phyloP scores from a whole-genome alignment of 2,888 invertebrate genomes.

The Nomada ferruginata region DNA sequence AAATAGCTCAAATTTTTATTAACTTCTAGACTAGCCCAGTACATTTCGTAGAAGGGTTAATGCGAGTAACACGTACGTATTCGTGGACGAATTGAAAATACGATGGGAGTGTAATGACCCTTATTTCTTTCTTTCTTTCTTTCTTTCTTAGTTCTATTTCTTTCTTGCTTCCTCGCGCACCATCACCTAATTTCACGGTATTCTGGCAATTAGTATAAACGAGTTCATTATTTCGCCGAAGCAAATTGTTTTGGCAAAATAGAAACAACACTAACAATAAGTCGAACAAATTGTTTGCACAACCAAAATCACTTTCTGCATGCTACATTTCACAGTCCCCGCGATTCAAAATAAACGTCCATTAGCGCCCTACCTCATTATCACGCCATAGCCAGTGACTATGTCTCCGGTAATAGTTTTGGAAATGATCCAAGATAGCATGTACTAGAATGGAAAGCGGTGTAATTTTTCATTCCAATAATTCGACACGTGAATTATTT shows the following conservation, averaged over 20 bases:
- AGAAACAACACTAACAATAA: slow-evolving; percentile 19
- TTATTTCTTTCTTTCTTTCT: too few species aligned
- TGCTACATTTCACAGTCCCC: slow-evolving; percentile 15
- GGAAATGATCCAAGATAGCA: slow-evolving; percentile 41
- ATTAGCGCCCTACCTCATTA: slow-evolving; percentile 38
- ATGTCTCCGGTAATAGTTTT: slow-evolving; percentile 34
- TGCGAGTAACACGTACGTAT: too few species aligned
- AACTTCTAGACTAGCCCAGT: too few species aligned
- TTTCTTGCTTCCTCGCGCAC: too few species aligned
- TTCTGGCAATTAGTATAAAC: slow-evolving; percentile 5
- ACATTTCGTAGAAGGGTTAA: too few species aligned
- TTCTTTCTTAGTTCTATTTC: too few species aligned
- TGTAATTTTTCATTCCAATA: too few species aligned
- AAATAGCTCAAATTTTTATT: too few species aligned
- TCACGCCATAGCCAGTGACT: slow-evolving; percentile 14
- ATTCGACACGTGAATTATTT: too few species aligned
- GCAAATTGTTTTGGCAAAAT: slow-evolving; percentile 1
- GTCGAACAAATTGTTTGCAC: slow-evolving; percentile 34
- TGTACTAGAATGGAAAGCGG: neutral
- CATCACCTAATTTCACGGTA: too few species aligned
- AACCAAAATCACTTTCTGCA: slow-evolving; percentile 9
- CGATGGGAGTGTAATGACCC: too few species aligned
- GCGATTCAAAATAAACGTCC: slow-evolving; percentile 47
- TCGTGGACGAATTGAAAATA: too few species aligned
- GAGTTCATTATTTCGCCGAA: slow-evolving; percentile 4